phyloP scores from a whole-genome alignment of 2,797 vertebrate species.

The Danio albolineatus region DNA sequence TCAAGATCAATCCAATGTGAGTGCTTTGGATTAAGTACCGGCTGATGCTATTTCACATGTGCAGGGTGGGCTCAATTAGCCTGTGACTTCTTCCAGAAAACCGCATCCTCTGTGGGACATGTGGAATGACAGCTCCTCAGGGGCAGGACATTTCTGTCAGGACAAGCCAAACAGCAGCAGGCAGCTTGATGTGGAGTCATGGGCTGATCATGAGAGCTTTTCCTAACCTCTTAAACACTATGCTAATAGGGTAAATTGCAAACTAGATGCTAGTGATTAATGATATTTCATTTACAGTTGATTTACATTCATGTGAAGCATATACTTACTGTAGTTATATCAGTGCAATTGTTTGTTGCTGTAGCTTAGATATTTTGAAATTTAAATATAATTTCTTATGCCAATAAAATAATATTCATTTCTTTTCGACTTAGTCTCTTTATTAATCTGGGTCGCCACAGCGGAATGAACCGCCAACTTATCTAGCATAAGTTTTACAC shows the following conservation, averaged over 20 bases:
- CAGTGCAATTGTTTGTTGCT: no score
- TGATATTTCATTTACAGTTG: no score
- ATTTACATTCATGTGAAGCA: no score
- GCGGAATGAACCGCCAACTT: no score
- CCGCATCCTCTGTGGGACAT: neutral
- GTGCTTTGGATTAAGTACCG: neutral
- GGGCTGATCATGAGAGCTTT: neutral
- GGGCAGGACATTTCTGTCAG: constrained; percentile 23
- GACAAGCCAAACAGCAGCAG: neutral
- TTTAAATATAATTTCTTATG: no score
- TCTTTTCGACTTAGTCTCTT: no score
- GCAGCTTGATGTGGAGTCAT: neutral
- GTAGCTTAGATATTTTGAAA: no score
- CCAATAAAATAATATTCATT: no score
- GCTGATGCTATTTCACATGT: neutral
- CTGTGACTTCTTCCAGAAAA: neutral
- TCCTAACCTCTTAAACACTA: neutral
- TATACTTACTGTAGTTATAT: no score
- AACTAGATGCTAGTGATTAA: no score
- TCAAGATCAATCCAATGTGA: neutral
- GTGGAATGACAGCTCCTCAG: neutral
- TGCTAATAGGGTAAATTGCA: neutral
- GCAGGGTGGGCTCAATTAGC: neutral
- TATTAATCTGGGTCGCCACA: no score
- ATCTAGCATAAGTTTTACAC: no score